Conservation (phyloP, 2,113 vertebrate genomes). For the Anarrhichthys ocellatus region DNA sequence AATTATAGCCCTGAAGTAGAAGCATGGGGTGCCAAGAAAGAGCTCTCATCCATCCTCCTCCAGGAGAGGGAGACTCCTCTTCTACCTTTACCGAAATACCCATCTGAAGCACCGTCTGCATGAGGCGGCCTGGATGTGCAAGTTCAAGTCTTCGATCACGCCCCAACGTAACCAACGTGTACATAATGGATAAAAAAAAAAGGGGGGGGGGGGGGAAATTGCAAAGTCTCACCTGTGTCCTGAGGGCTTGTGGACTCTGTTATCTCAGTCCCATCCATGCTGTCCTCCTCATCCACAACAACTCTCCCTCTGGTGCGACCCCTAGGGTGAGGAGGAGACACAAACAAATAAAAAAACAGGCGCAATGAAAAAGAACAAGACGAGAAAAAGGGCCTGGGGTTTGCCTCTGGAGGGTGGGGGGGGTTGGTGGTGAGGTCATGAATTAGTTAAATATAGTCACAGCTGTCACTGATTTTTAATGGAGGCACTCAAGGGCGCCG, state of each 20-base stretch:
- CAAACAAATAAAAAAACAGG: constrained; percentile 41
- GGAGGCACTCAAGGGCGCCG: constrained; percentile 52
- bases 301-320: constrained; percentile 93
- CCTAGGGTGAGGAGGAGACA: constrained; percentile 77
- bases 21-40: constrained; percentile 72
- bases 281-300: constrained; percentile 95
- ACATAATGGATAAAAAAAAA: constrained; percentile 38
- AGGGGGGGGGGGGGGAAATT: too few species aligned
- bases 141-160: constrained; percentile 40
- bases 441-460: constrained; percentile 74
- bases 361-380: constrained; percentile 30
- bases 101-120: constrained; percentile 34
- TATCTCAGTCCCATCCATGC: constrained; percentile 95
- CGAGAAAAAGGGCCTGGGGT: constrained; percentile 13
- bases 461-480: constrained; percentile 70
- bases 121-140: constrained; percentile 49
- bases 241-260: constrained; percentile 89
- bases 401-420: constrained; percentile 11
- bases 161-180: constrained; percentile 29
- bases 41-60: constrained; percentile 71
- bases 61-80: constrained; percentile 64
- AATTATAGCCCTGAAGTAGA: constrained; percentile 78
- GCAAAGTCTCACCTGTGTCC: constrained; percentile 86
- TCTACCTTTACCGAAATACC: constrained; percentile 58
- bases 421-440: constrained; percentile 24